Percentiles rank a stretch among this genome's conserved stretches.
These are phyloP conservation scores for Ametastegia equiseti DNA, from an alignment of 2,888 invertebrate species.

Conservation along the genomic window DNA sequence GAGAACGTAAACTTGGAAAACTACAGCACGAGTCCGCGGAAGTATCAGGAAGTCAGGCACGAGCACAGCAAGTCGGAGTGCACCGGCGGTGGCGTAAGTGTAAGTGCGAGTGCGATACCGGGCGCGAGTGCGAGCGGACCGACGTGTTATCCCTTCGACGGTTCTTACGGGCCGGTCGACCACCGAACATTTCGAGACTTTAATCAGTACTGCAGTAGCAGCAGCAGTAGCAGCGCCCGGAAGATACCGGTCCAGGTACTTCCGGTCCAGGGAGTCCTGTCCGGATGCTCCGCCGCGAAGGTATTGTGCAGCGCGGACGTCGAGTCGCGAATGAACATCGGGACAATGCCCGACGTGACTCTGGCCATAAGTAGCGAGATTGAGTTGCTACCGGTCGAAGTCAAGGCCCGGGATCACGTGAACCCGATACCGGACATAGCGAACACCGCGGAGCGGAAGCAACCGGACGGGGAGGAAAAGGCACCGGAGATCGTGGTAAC, in stretches of 20 bases:
- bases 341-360: constrained; percentile 72
- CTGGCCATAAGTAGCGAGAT: constrained; percentile 65
- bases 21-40: constrained; percentile 77
- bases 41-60: constrained; percentile 68
- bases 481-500: constrained; percentile 43
- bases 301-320: constrained; percentile 71
- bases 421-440: constrained; percentile 72
- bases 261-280: neutral
- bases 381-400: constrained; percentile 55
- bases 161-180: constrained; percentile 22
- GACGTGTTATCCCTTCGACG: neutral
- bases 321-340: constrained; percentile 63
- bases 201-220: constrained; percentile 44
- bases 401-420: constrained; percentile 58
- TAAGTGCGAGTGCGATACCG: neutral
- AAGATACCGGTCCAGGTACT: too few species aligned
- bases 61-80: constrained; percentile 15
- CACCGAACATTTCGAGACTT: constrained; percentile 57
- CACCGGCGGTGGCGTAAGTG: constrained; percentile 16
- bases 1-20: constrained; percentile 76
- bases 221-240: too few species aligned
- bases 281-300: constrained; percentile 55
- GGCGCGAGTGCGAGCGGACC: neutral
- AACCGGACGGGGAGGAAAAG: constrained; percentile 68
- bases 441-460: constrained; percentile 70